Evolutionary conservation across 2,113 vertebrate species (phyloP).

Genomic region (Thamnaconus septentrionalis): DNA sequence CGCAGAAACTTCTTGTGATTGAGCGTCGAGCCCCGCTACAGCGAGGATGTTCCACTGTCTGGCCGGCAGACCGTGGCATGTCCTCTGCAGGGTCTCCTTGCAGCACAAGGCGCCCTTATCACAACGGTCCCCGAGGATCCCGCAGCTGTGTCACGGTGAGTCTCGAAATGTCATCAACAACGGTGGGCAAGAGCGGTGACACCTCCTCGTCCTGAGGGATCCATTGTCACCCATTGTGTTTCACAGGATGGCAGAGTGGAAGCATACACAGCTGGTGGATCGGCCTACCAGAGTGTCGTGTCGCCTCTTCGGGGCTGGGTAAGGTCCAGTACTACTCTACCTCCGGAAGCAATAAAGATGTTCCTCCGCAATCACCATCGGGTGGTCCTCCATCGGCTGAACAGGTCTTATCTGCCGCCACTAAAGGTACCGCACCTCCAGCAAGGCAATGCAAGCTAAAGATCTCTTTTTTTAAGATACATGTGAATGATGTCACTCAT

Average conservation of each 20-base stretch:
- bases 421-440: slow-evolving; percentile 19
- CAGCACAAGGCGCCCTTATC: slow-evolving; percentile 62
- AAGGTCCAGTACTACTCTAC: slow-evolving; percentile 86
- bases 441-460: slow-evolving; percentile 18
- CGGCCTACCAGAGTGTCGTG: slow-evolving; percentile 65
- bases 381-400: slow-evolving; percentile 33
- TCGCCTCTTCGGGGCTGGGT: slow-evolving; percentile 68
- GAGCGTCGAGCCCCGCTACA: slow-evolving; percentile 29
- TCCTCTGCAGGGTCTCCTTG: slow-evolving; percentile 75
- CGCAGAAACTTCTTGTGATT: slow-evolving; percentile 46
- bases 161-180: not conserved
- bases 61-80: slow-evolving; percentile 76
- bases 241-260: slow-evolving; percentile 81
- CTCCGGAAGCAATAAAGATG: slow-evolving; percentile 68
- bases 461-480: slow-evolving; percentile 19
- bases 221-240: not conserved
- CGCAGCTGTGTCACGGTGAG: slow-evolving; percentile 66
- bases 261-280: slow-evolving; percentile 72
- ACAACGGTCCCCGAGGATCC: slow-evolving; percentile 48
- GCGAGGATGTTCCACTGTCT: slow-evolving; percentile 77
- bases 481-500: not conserved
- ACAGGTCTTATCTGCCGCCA: slow-evolving; percentile 37
- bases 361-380: slow-evolving; percentile 48
- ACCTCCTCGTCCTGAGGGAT: no score
- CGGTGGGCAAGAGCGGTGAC: no score